Evolutionary conservation across 92 coral and sea anemone species (phyloP), one percentile per base, ranked within the genome.

Genomic region (Galaxea fascicularis): DNA sequence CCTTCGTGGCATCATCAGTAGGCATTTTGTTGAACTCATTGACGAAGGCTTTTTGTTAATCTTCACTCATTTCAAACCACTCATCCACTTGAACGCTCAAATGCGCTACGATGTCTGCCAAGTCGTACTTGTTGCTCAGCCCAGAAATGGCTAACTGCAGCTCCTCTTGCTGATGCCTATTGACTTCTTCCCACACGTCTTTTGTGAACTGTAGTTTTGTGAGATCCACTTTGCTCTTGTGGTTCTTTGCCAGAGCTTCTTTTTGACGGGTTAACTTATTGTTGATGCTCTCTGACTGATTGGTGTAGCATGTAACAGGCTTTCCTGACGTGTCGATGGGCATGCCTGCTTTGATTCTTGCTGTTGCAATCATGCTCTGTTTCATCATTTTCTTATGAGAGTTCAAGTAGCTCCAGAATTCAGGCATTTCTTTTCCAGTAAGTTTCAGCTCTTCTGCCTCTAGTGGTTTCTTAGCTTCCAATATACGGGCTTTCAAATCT

Each of bases 61-160:
- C 22, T 41, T 68, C 84, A 18, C 27, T 72, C 89, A 79, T 85
- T 15, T 86, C 58, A 67, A 89, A 85, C 92, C 82, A 85, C 74
- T 65, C 86, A 49, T 89, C 92, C 24, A 85, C 86, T 13, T 70
- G 31, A 77, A 85, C 81, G 51, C 58, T 62, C 66, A 78, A 53
- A 35, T 86, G 73, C 39, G 67, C 69, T 39, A 73, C 89, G 60
- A 53, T 45, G 80, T 79, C 69, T 16, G 92, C 86, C 71, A 89
- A 84, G 65, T 77, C 85, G 65, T 83, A 84, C 54, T 84, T 86
- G 22, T 84, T 78, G 63, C n/a, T n/a, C n/a, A n/a, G n/a, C n/a
- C n/a, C n/a, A n/a, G n/a, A n/a, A n/a, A n/a, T n/a, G n/a, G n/a
- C n/a, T n/a, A n/a, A n/a, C n/a, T n/a, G n/a, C n/a, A n/a, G n/a